phyloP scores from a whole-genome alignment of 92 coral and sea anemone species.

The Actinostola sp. region DNA sequence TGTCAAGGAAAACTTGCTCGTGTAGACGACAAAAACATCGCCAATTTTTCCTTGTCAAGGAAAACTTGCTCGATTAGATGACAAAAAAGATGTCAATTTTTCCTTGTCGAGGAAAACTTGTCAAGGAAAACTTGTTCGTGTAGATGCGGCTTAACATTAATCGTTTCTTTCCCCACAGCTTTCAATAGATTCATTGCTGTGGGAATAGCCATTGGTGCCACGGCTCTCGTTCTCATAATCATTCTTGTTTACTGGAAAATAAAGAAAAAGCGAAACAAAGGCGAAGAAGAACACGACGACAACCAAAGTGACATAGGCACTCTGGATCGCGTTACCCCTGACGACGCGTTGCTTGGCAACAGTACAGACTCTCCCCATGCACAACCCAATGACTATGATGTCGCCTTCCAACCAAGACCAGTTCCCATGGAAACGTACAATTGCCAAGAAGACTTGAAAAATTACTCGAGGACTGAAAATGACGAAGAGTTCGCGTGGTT shows the following conservation, averaged over 20 bases:
- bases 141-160: no score
- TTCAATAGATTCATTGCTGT: constrained; percentile 46
- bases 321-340: constrained; percentile 23
- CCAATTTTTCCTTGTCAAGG: no score
- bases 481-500: constrained; percentile 43
- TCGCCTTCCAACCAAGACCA: constrained; percentile 19
- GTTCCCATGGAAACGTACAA: constrained; percentile 17
- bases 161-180: no score
- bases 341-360: constrained; percentile 38
- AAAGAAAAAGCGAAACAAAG: constrained; percentile 50
- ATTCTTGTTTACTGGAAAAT: constrained; percentile 44
- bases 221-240: constrained; percentile 13
- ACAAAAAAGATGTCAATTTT: no score
- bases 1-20: no score
- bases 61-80: no score
- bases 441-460: constrained; percentile 10
- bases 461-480: not conserved
- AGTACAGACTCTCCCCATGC: constrained; percentile 23
- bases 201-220: constrained; percentile 44
- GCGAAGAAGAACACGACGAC: constrained; percentile 28
- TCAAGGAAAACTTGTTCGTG: no score
- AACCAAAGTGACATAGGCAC: constrained; percentile 15
- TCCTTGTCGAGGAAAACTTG: no score
- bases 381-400: constrained; percentile 18
- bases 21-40: no score